Evolutionary conservation across 2,888 invertebrate genomes (phyloP).

Genomic region (Chymomyza procnemis): DNA sequence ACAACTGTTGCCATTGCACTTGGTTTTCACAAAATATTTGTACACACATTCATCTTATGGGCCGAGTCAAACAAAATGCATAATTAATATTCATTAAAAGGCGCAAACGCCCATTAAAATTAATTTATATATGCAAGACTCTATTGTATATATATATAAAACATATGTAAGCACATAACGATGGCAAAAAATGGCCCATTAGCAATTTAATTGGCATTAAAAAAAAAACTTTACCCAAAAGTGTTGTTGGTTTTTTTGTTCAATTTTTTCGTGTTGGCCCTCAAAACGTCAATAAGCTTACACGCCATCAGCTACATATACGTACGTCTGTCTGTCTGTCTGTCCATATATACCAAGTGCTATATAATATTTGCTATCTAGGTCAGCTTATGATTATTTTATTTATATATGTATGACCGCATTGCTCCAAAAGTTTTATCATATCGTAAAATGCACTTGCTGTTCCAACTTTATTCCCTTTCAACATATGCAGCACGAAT

Average conservation of each 20-base stretch:
- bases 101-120: not conserved
- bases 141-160: slow-evolving; percentile 5
- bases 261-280: not conserved
- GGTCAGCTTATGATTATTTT: not conserved
- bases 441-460: slow-evolving; percentile 68
- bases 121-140: not conserved
- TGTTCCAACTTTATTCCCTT: slow-evolving; percentile 14
- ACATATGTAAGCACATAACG: slow-evolving; percentile 22
- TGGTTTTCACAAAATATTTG: not conserved
- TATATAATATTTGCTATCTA: not conserved
- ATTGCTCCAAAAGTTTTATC: slow-evolving; percentile 44
- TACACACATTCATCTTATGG: slow-evolving; percentile 37
- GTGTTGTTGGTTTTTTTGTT: not conserved
- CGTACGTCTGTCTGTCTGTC: too few relatives aligned
- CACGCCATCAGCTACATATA: not conserved
- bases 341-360: too few relatives aligned
- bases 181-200: slow-evolving; percentile 33
- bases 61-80: slow-evolving; percentile 32
- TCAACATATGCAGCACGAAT: not conserved
- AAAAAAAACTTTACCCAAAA: not conserved
- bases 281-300: not conserved
- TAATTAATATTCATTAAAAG: slow-evolving; percentile 47
- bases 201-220: slow-evolving; percentile 40
- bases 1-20: not conserved
- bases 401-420: not conserved